Base-by-base conservation (phyloP, 2,888 invertebrate species). In the Drosophila borborema region DNA sequence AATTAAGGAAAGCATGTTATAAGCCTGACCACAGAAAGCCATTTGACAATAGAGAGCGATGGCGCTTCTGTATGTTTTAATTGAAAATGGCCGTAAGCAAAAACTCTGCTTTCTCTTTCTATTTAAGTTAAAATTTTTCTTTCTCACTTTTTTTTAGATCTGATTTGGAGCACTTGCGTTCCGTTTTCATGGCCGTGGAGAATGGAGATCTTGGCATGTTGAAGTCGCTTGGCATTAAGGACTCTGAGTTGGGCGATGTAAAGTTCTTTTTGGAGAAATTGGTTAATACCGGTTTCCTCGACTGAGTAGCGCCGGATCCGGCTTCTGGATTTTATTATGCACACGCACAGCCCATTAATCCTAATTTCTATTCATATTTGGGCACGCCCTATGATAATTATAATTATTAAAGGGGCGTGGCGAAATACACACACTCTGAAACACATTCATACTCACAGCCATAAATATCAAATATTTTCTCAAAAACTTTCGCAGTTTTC, bases 221-320 rank as follows among this genome's bases (percentile, higher is more conserved):
- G 71, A 98, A 98, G 92, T 97, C 98, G 14, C 95, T 98, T 75
- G 98, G 98, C 81, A 98, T 98, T 93, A 98, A 98, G 94, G 98
- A 98, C 93, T 98, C 98, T 0, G 98, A 98, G 92, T 94, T 98
- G 77, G 98, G 98, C 20, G 98, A 98, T 92, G 98, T 98, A 64
- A 98, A 98, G 93, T 98, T 98, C 94, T 98, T 98, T 95, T 95
- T 98, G 91, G 98, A 98, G 94, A 98, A 98, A 94, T 95, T 98
- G 91, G 98, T 98, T 71, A 98, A 98, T 94, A 98, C 98, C 82
- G 98, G 98, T 86, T 98, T 98, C 94, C 96, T 98, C 94, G 98
- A 98, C 95, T 98, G 96, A 96, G 95, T 95, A 94, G 95, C 94
- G 93, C 95, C 95, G 94, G 95, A 95, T 95, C 95, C 95, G 92